Evolutionary conservation across 2,888 invertebrate genomes (phyloP), one percentile per base, ranked within the genome.

Genomic region (Lasioglossum calceatum): DNA sequence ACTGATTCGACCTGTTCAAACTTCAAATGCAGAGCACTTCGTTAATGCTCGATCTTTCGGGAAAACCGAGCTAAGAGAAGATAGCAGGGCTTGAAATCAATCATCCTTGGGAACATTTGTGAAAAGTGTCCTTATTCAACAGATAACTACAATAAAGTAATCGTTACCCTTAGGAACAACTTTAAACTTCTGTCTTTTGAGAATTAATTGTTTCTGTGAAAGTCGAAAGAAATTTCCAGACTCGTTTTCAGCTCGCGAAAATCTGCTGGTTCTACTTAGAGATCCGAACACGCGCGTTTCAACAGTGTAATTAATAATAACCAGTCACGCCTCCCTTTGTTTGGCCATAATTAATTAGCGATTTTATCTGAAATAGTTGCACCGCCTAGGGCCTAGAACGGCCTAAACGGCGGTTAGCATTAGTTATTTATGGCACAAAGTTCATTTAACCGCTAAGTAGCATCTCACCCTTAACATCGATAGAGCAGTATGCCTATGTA

Each of bases 361-460:
- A 23, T n/a, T 42, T 70, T 23, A n/a, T 42, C 10, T 4, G 19
- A 23, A 70, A n/a, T n/a, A 70, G n/a, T n/a, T 39, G 36, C 42
- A 70, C 10, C 39, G 4, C 8, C 47, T 32, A 36, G 10, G n/a
- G 4, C 36, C 47, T 32, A 23, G n/a, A 44, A 67, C 14, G 16
- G 32, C 32, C 67, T 47, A 67, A 77, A n/a, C 12, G 32, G 7
- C 50, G 67, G 4, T 4, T 12, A 23, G 32, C 64, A 50, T 39
- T 39, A 19, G 70, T 54, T 78, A 78, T 78, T 78, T 70, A 78
- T 5, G 54, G 39, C n/a, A 27, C 36, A 54, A 32, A 70, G 50
- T 39, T 70, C 50, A 78, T 78, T 78, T 78, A 78, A 78, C 77
- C 77, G 19, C 54, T 70, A 70, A 70, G 27, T 54, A 50, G 4